phyloP scores from a whole-genome alignment of 2,113 vertebrate genomes.

The Solenodon paradoxus region DNA sequence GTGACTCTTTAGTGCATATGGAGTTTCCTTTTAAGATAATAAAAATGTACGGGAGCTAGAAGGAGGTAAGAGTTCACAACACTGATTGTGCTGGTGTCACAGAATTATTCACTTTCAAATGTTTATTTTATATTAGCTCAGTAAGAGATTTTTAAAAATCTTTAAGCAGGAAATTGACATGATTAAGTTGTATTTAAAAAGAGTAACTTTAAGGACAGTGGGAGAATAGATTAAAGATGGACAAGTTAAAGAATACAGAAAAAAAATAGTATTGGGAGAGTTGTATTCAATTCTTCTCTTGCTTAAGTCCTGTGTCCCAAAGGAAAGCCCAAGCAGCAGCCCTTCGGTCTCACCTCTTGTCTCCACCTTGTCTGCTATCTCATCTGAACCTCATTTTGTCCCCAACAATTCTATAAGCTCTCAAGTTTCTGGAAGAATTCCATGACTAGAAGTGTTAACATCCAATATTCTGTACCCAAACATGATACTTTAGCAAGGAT shows the following conservation, averaged over 20 bases:
- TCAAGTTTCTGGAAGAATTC: neutral
- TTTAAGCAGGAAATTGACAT: neutral
- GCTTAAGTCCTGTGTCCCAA: neutral
- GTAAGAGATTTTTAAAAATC: neutral
- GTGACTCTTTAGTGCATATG: neutral
- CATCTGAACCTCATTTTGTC: neutral
- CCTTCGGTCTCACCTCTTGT: neutral
- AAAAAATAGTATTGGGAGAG: neutral
- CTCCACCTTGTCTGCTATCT: too few species aligned
- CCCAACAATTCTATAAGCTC: neutral
- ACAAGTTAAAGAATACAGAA: neutral
- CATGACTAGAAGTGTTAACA: neutral
- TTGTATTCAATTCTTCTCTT: neutral
- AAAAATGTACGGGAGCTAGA: neutral
- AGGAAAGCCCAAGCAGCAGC: neutral
- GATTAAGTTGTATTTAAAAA: neutral
- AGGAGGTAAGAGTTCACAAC: neutral
- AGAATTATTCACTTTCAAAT: neutral
- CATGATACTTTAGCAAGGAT: neutral
- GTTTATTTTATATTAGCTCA: neutral
- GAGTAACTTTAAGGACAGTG: neutral
- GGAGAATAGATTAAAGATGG: neutral
- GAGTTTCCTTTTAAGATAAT: neutral
- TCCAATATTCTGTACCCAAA: neutral
- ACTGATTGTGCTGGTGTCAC: neutral